A percentile compares a stretch with the other conserved stretches of the same genome.
These are phyloP conservation scores for Cariama cristata DNA, from an alignment of 2,113 vertebrate genomes.

Conservation along the genomic window DNA sequence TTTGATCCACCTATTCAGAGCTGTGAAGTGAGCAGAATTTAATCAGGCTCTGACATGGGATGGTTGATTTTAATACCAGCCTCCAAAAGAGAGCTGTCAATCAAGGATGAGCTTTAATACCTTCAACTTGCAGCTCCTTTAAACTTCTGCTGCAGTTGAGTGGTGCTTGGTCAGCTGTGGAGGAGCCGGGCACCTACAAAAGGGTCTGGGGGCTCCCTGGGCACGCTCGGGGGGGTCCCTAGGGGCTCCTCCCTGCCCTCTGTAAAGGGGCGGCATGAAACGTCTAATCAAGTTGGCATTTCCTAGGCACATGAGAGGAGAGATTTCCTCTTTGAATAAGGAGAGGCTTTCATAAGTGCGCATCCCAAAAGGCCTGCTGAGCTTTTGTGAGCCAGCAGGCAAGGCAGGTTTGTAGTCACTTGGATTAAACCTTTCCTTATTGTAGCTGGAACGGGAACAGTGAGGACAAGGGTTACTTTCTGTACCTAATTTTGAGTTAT, in stretches of 20 bases:
- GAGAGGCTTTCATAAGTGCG: background rate
- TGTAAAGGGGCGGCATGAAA: background rate
- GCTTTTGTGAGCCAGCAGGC: background rate
- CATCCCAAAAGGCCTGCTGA: constrained; percentile 10
- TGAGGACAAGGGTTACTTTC: background rate
- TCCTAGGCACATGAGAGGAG: background rate
- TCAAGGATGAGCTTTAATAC: constrained; percentile 41
- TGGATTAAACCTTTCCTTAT: background rate
- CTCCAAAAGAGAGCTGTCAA: constrained; percentile 35
- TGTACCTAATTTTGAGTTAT: background rate
- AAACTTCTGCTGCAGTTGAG: background rate
- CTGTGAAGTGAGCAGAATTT: constrained; percentile 51
- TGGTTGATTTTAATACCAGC: background rate
- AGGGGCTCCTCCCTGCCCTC: background rate
- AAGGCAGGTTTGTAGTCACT: background rate
- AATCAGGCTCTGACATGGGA: constrained; percentile 29
- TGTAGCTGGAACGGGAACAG: background rate
- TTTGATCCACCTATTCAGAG: constrained; percentile 61
- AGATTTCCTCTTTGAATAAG: background rate
- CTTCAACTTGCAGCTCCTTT: background rate
- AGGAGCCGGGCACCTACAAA: background rate
- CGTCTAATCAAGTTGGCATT: background rate
- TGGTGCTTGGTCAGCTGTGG: constrained; percentile 9
- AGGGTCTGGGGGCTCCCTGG: background rate
- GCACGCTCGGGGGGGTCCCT: rapidly evolving